phyloP scores from a whole-genome alignment of 2,113 vertebrate species.

The Osmerus eperlanus region DNA sequence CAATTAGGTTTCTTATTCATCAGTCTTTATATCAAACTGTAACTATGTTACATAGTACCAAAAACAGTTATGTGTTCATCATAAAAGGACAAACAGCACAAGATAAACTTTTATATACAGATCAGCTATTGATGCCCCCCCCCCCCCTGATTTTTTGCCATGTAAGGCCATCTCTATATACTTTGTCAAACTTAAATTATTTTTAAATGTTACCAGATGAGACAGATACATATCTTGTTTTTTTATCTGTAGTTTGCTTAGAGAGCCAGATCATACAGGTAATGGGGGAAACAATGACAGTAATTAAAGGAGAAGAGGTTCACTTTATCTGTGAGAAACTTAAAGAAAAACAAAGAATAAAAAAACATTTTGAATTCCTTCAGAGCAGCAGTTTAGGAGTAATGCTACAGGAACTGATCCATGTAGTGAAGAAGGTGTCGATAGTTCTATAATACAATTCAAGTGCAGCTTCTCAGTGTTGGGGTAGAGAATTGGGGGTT shows the following conservation, averaged over 20 bases:
- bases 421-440: slow-evolving; percentile 37
- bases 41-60: slow-evolving; percentile 23
- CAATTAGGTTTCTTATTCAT: slow-evolving; percentile 37
- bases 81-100: not conserved
- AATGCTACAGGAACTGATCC: slow-evolving; percentile 31
- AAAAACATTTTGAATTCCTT: slow-evolving; percentile 29
- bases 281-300: too few relatives aligned
- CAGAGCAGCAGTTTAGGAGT: slow-evolving; percentile 44
- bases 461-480: slow-evolving; percentile 37
- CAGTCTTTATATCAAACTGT: slow-evolving; percentile 13
- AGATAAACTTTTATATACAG: slow-evolving; percentile 9
- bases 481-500: slow-evolving; percentile 37
- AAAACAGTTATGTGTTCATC: not conserved
- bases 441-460: slow-evolving; percentile 40
- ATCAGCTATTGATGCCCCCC: not conserved
- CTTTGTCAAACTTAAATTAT: slow-evolving; percentile 24
- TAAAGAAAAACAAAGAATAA: slow-evolving; percentile 36
- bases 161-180: not conserved
- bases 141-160: not conserved
- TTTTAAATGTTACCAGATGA: not conserved
- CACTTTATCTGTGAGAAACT: not conserved
- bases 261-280: too few relatives aligned
- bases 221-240: too few relatives aligned
- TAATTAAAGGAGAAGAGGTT: not conserved
- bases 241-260: too few relatives aligned